Conservation (phyloP, 2,888 invertebrate genomes). For the Agrochola circellaris region DNA sequence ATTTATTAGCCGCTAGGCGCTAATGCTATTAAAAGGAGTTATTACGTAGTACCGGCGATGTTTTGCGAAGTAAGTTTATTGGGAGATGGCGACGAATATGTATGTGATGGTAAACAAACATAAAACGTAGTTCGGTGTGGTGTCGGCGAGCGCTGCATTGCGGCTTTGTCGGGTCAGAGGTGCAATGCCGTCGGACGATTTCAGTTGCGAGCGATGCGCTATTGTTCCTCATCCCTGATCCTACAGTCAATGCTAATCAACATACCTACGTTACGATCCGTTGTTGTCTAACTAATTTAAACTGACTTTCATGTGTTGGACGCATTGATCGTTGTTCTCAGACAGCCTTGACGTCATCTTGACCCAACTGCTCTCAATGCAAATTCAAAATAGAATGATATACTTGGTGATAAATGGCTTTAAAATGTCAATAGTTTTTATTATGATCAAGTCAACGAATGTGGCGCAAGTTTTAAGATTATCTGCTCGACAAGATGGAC, state of each 20-base stretch:
- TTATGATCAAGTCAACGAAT: conserved; percentile 46
- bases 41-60: conserved; percentile 59
- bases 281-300: conserved; percentile 64
- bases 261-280: conserved; percentile 26
- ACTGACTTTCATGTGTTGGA: conserved; percentile 63
- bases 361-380: conserved; percentile 72
- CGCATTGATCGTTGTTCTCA: conserved; percentile 67
- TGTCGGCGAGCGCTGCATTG: conserved; percentile 84
- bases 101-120: conserved; percentile 79
- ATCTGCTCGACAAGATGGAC: conserved; percentile 58
- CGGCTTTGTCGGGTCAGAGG: conserved; percentile 82
- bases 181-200: conserved; percentile 81
- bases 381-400: conserved; percentile 71
- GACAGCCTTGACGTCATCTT: conserved; percentile 75
- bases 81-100: conserved; percentile 74
- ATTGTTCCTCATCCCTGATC: conserved; percentile 61
- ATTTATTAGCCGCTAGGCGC: conserved; percentile 42
- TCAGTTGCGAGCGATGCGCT: conserved; percentile 73
- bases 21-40: conserved; percentile 55
- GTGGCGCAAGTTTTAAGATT: conserved; percentile 52
- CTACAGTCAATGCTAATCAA: conserved; percentile 45
- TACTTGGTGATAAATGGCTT: conserved; percentile 65
- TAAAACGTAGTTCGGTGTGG: conserved; percentile 78
- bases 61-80: conserved; percentile 68
- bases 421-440: conserved; percentile 65